phyloP scores from a whole-genome alignment of 2,888 invertebrate genomes.

The Epirrhoe alternata region DNA sequence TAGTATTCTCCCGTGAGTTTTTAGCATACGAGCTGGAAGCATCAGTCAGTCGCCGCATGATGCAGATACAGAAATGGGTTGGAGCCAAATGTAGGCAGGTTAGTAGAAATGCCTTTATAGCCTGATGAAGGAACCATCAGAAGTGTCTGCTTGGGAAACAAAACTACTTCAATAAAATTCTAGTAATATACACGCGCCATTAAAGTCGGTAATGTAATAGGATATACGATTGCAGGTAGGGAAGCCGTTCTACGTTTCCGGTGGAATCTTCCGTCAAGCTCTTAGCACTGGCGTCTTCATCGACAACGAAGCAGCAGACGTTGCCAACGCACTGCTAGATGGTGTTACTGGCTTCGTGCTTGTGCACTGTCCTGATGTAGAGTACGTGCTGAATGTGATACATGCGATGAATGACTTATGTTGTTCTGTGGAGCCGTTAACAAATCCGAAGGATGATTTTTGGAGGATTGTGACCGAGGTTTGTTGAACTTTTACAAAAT shows the following conservation, averaged over 20 bases:
- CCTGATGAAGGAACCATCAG: too few species aligned
- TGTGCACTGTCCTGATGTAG: constrained; percentile 48
- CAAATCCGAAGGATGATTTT: constrained; percentile 52
- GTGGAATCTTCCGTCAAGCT: constrained; percentile 57
- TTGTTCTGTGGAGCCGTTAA: constrained; percentile 60
- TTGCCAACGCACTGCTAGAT: constrained; percentile 64
- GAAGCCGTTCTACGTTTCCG: constrained; percentile 68
- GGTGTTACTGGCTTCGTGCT: constrained; percentile 69
- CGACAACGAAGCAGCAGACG: constrained; percentile 60
- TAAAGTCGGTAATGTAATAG: neutral
- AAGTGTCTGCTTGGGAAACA: too few species aligned
- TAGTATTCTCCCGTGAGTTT: constrained; percentile 66
- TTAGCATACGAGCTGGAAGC: constrained; percentile 62
- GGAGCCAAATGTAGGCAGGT: constrained; percentile 70
- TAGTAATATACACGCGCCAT: neutral
- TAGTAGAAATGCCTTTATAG: neutral
- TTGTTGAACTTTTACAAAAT: constrained; percentile 8
- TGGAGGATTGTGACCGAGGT: constrained; percentile 60
- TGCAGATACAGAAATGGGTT: constrained; percentile 65
- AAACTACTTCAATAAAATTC: neutral
- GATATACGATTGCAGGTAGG: constrained; percentile 55
- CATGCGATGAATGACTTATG: constrained; percentile 60
- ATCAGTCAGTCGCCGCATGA: constrained; percentile 50
- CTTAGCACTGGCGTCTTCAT: constrained; percentile 47
- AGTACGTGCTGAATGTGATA: constrained; percentile 51